Conservation (phyloP, 2,113 vertebrate species). For the Callipepla californica region DNA sequence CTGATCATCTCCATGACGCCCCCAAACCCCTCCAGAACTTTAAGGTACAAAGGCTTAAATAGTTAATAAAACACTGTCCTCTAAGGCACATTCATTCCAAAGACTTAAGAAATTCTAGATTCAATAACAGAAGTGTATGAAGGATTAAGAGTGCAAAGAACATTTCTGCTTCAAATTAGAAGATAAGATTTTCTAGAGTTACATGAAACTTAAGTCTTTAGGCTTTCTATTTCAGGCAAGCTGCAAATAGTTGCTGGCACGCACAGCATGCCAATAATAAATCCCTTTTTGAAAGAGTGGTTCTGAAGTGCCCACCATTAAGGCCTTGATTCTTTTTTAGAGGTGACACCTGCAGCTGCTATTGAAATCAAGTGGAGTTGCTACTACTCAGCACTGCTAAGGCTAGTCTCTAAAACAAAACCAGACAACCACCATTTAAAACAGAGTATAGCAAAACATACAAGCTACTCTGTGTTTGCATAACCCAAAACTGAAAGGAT, state of each 20-base stretch:
- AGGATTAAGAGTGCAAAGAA: conserved; percentile 24
- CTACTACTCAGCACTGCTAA: background rate
- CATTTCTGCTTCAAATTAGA: conserved; percentile 59
- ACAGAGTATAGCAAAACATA: background rate
- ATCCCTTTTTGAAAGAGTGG: conserved; percentile 67
- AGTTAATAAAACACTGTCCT: background rate
- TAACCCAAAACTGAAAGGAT: background rate
- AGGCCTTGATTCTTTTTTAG: conserved; percentile 55
- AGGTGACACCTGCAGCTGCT: conserved; percentile 71
- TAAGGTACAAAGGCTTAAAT: conserved; percentile 17
- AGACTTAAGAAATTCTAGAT: conserved; percentile 66
- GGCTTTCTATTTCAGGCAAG: conserved; percentile 61
- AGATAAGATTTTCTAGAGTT: conserved; percentile 57
- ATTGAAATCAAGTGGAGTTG: conserved; percentile 57
- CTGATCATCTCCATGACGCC: conserved; percentile 37
- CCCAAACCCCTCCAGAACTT: background rate
- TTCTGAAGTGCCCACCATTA: conserved; percentile 56
- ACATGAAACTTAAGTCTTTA: conserved; percentile 71
- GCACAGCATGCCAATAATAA: conserved; percentile 65
- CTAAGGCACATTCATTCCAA: conserved; percentile 16
- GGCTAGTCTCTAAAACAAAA: conserved; percentile 11
- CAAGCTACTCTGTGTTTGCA: background rate
- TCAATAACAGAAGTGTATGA: conserved; percentile 58
- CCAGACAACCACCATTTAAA: background rate
- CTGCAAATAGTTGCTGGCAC: conserved; percentile 72